phyloP scores from a whole-genome alignment of 2,113 vertebrate genomes.

The Mungos mungo region DNA sequence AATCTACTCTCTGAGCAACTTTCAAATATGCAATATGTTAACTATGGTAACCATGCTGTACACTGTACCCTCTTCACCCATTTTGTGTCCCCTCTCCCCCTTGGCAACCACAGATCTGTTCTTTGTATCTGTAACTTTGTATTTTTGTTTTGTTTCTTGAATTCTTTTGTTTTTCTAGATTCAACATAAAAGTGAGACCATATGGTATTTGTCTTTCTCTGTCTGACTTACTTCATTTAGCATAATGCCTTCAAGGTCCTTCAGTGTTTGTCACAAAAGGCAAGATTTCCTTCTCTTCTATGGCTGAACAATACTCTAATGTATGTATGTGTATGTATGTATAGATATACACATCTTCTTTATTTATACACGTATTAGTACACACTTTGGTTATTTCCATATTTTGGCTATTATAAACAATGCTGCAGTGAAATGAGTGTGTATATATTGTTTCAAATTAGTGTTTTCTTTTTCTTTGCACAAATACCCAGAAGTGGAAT shows the following conservation, averaged over 20 bases:
- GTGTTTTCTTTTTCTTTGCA: not conserved
- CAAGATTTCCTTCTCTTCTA: not conserved
- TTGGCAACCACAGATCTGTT: not conserved
- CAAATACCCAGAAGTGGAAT: not conserved
- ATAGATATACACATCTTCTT: not conserved
- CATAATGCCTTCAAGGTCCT: not conserved
- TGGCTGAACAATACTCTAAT: not conserved
- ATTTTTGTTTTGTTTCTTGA: not conserved
- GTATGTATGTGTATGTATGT: not conserved
- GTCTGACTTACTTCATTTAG: not conserved
- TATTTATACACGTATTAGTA: not conserved
- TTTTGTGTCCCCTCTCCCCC: not conserved
- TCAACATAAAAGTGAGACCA: not conserved
- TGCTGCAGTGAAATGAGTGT: not conserved
- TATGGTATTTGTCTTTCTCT: not conserved
- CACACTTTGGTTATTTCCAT: not conserved
- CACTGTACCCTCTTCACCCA: not conserved
- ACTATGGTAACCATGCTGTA: not conserved
- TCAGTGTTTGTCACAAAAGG: not conserved
- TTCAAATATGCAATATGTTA: not conserved
- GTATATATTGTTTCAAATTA: not conserved
- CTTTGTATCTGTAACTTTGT: not conserved
- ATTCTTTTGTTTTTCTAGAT: not conserved
- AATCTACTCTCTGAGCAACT: not conserved
- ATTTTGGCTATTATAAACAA: not conserved